phyloP scores from a whole-genome alignment of 2,113 vertebrate genomes.

The Alethe diademata region DNA sequence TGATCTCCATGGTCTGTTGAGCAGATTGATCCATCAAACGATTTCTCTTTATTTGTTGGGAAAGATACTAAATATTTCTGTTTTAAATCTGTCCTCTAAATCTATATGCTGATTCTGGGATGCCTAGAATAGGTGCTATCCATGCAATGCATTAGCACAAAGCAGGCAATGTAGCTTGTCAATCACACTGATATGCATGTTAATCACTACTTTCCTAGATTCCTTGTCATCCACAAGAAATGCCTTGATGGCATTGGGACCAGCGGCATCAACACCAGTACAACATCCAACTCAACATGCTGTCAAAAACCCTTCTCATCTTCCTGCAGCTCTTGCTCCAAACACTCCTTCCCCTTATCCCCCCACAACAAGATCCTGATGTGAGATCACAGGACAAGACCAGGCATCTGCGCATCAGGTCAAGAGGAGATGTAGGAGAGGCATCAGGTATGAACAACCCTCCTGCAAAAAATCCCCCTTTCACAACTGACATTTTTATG shows the following conservation, averaged over 20 bases:
- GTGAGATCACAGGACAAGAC: conserved; percentile 51
- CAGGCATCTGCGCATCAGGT: conserved; percentile 45
- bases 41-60: neutral
- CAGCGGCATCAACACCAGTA: conserved; percentile 57
- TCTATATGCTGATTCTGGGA: neutral
- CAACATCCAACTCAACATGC: conserved; percentile 59
- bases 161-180: conserved; percentile 33
- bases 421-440: conserved; percentile 63
- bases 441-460: conserved; percentile 47
- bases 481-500: neutral
- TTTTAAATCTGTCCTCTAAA: neutral
- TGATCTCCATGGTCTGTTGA: neutral
- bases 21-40: neutral
- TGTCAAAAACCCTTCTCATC: conserved; percentile 64
- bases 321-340: conserved; percentile 62
- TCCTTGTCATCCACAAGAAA: conserved; percentile 67
- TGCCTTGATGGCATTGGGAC: conserved; percentile 67
- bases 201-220: conserved; percentile 72
- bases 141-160: conserved; percentile 23
- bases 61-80: conserved; percentile 17
- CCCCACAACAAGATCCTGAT: conserved; percentile 50
- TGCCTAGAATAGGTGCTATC: conserved; percentile 25
- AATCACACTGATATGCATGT: conserved; percentile 65
- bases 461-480: neutral
- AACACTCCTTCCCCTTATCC: conserved; percentile 41